Evolutionary conservation across 1,140 invertebrate genomes (phyloP).

Genomic region (Lordiphosa stackelbergi): DNA sequence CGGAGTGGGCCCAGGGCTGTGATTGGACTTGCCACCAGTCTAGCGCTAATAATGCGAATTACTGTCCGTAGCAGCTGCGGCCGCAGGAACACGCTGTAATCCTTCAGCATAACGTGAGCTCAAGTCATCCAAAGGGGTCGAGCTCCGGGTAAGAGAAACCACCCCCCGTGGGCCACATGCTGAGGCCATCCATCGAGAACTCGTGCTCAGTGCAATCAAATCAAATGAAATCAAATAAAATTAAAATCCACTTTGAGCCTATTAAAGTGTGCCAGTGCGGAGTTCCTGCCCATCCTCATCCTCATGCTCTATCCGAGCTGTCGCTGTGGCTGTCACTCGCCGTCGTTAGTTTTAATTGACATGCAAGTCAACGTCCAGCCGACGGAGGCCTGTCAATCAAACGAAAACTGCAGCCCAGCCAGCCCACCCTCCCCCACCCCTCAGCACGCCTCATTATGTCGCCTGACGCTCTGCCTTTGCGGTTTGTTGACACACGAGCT

Average conservation of each 20-base stretch:
- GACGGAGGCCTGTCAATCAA: slow-evolving; percentile 73
- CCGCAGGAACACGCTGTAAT: slow-evolving; percentile 55
- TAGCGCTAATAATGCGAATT: slow-evolving; percentile 67
- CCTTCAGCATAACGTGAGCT: slow-evolving; percentile 47
- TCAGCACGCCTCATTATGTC: slow-evolving; percentile 52
- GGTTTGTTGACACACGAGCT: slow-evolving; percentile 59
- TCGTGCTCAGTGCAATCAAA: slow-evolving; percentile 50
- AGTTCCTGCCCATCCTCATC: slow-evolving; percentile 4
- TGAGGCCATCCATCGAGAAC: slow-evolving; percentile 34
- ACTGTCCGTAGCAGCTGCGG: slow-evolving; percentile 54
- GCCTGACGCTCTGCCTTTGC: slow-evolving; percentile 27
- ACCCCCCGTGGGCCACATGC: slow-evolving; percentile 42
- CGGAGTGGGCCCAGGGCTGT: slow-evolving; percentile 22
- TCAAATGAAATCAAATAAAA: slow-evolving; percentile 75
- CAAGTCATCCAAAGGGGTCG: slow-evolving; percentile 43
- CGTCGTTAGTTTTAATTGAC: slow-evolving; percentile 73
- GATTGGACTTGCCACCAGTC: slow-evolving; percentile 39
- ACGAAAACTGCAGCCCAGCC: slow-evolving; percentile 36
- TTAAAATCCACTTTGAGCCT: slow-evolving; percentile 76
- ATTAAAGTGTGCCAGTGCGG: slow-evolving; percentile 64
- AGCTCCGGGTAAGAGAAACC: slow-evolving; percentile 21
- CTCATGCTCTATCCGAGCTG: slow-evolving; percentile 2
- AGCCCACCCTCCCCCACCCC: slow-evolving; percentile 19
- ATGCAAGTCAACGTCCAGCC: slow-evolving; percentile 73
- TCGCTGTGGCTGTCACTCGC: slow-evolving; percentile 42